Percentiles rank a stretch among this genome's conserved stretches.
Evolutionary conservation across 2,113 vertebrate species (phyloP).

Genomic region (Gnathonemus echidnorhynchus): DNA sequence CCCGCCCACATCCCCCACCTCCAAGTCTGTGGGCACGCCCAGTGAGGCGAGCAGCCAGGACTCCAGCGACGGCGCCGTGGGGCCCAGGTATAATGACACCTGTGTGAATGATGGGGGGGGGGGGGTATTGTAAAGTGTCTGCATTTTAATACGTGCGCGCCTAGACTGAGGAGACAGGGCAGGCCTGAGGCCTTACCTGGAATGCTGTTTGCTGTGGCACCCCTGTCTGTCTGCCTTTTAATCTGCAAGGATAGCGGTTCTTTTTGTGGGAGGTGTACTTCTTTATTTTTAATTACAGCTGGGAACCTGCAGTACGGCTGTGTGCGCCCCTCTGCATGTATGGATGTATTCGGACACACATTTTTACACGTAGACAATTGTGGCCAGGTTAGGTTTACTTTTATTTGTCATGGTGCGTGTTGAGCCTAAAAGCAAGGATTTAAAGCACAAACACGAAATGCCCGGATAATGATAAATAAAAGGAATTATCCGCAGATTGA

Average conservation of each 20-base stretch:
- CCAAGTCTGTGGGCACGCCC: conserved; percentile 89
- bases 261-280: neutral
- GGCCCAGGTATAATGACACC: conserved; percentile 74
- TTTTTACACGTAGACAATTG: neutral
- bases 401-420: neutral
- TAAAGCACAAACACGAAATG: neutral
- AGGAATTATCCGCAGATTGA: neutral
- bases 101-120: conserved; percentile 11
- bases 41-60: conserved; percentile 97
- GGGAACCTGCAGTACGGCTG: neutral
- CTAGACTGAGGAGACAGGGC: neutral
- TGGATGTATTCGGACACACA: neutral
- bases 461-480: neutral
- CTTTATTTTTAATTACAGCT: neutral
- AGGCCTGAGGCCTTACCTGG: neutral
- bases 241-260: neutral
- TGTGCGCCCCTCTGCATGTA: neutral
- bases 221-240: neutral
- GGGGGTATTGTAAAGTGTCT: neutral
- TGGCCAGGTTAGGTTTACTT: neutral
- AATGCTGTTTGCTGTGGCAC: neutral
- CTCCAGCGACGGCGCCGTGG: conserved; percentile 86
- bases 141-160: neutral
- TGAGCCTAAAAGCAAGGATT: neutral
- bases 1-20: conserved; percentile 86